A percentile compares a stretch with the other conserved stretches of the same genome.
Conservation (phyloP, 1,140 invertebrate species). For the Drosophila aff. region DNA sequence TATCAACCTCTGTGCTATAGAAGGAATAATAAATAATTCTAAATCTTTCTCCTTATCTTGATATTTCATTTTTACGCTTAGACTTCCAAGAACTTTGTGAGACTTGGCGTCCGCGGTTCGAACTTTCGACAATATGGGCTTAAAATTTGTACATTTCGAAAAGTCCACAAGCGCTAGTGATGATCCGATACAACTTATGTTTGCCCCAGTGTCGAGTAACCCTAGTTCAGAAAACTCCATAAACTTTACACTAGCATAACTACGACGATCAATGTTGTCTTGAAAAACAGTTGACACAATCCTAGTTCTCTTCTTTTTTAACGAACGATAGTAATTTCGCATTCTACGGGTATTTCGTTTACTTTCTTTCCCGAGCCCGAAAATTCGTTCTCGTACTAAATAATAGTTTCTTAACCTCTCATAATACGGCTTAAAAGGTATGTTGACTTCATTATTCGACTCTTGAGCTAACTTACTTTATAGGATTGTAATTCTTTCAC, state of each 20-base stretch:
- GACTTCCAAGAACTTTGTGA: not conserved
- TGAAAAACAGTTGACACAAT: constrained; percentile 6
- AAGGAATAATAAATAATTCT: constrained; percentile 3
- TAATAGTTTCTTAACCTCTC: too few relatives aligned
- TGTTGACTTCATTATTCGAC: too few relatives aligned
- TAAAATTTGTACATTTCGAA: not conserved
- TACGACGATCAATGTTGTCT: constrained; percentile 8
- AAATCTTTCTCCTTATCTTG: constrained; percentile 5
- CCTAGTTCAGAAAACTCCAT: constrained; percentile 4
- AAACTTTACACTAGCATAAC: constrained; percentile 2
- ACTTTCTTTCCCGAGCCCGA: too few relatives aligned
- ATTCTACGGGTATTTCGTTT: too few relatives aligned
- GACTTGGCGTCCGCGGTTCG: not conserved
- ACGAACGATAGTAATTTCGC: not conserved
- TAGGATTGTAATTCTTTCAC: too few relatives aligned
- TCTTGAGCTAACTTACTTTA: too few relatives aligned
- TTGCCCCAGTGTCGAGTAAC: constrained; percentile 5
- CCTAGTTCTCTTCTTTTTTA: not conserved
- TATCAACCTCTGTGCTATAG: constrained; percentile 3
- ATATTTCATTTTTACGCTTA: not conserved
- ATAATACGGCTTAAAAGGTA: too few relatives aligned
- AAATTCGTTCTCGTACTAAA: too few relatives aligned
- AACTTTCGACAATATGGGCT: not conserved
- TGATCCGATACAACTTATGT: not conserved
- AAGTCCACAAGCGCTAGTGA: not conserved